Conservation (phyloP, 2,888 invertebrate species). For the Rhagium mordax region DNA sequence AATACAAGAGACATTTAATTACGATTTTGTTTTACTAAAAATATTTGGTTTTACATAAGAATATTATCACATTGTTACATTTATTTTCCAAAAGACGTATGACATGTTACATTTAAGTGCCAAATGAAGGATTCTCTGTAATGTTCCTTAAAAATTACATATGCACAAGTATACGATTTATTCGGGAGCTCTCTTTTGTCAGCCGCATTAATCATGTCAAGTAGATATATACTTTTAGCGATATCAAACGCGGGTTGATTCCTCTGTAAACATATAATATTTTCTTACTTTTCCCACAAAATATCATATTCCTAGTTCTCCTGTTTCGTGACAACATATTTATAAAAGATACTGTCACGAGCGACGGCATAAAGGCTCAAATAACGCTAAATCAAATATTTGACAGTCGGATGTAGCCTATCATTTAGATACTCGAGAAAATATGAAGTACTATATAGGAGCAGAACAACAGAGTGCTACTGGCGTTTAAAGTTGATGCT, state of each 20-base stretch:
- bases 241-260: neutral
- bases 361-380: conserved; percentile 15
- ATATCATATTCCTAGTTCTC: conserved; percentile 12
- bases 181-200: neutral
- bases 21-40: too few relatives aligned
- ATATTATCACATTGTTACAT: too few relatives aligned
- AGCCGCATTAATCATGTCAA: neutral
- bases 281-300: neutral
- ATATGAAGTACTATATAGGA: neutral
- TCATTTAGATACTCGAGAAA: conserved; percentile 17
- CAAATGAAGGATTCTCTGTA: too few relatives aligned
- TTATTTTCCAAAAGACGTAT: too few relatives aligned
- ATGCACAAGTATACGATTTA: neutral
- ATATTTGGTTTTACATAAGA: too few relatives aligned
- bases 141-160: neutral
- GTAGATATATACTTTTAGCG: neutral
- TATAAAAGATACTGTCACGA: conserved; percentile 4
- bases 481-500: neutral
- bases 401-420: conserved; percentile 21
- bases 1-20: too few relatives aligned
- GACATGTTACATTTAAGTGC: too few relatives aligned
- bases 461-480: neutral
- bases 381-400: conserved; percentile 16
- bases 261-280: conserved; percentile 3
- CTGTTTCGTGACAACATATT: conserved; percentile 1